Base-by-base conservation (phyloP, 2,888 invertebrate species). In the Sphaeridia pumilis region DNA sequence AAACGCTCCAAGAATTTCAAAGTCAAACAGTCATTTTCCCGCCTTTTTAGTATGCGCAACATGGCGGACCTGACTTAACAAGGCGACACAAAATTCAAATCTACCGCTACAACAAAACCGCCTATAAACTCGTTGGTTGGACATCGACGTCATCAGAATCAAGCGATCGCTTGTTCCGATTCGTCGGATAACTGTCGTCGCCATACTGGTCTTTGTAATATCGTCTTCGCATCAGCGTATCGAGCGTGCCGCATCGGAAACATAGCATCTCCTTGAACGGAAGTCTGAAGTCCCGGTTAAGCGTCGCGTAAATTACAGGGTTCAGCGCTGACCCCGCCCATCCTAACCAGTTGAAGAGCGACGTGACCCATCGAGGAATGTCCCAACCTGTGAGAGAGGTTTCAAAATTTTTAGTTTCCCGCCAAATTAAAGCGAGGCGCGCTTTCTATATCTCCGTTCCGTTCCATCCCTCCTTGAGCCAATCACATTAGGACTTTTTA, bases 211-310 rank as follows among this genome's bases (percentile, higher is more conserved):
- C 87, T 69, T 89, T 87, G 69, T 89, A 90, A 71, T 88, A 89
- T 69, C 89, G 88, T 67, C 88, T 87, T n/a, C 89, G 76, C 89
- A 89, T 89, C 84, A 89, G 87, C 67, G 83, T 83, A 69, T 89
- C 88, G 58, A 90, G 73, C 61, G 87, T 87, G 38, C 85, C 83
- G 71, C 89, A 89, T 45, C 87, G 80, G 71, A 87, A 92, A 75
- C 87, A 89, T 31, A 94, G 77, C 59, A 94, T 93, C 72, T 93
- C 92, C 72, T 89, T 87, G 75, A 94, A 95, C 14, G 94, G 94
- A 69, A 87, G 88, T 63, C 95, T 80, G 72, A 95, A 94, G 72
- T 94, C 94, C 62, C 89, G 80, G 72, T 95, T 94, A 59, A 93
- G 77, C 21, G 92, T 90, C 3, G 93, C 94, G 72, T 95, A 95